Percentiles rank a stretch among this genome's conserved stretches.
phyloP scores from a whole-genome alignment of 2,888 invertebrate species.

The Platycheirus rosarum region DNA sequence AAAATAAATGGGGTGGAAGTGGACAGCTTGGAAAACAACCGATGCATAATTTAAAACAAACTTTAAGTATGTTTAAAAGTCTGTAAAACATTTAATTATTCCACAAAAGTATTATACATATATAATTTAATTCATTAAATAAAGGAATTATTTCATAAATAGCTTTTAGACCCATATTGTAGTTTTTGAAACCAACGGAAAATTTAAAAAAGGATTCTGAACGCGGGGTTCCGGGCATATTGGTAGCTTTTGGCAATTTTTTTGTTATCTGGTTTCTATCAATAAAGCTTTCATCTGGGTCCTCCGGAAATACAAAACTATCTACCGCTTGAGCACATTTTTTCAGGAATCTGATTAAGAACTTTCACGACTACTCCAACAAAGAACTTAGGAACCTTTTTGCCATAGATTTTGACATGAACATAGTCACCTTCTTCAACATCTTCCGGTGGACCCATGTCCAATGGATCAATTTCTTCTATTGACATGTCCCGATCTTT shows the following conservation, averaged over 20 bases:
- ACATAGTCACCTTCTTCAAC: background rate
- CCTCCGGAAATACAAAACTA: background rate
- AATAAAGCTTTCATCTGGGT: background rate
- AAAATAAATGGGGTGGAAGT: no score
- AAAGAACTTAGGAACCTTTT: background rate
- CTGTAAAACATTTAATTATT: no score
- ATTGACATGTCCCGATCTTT: background rate
- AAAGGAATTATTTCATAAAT: no score
- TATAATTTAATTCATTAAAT: no score
- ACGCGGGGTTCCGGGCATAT: slow-evolving; percentile 6
- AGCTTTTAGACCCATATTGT: no score
- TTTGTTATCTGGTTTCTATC: slow-evolving; percentile 4
- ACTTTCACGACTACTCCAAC: background rate
- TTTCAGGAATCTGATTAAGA: slow-evolving; percentile 1
- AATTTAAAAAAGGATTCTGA: no score
- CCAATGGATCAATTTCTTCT: slow-evolving; percentile 10
- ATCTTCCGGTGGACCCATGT: background rate
- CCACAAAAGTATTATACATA: no score
- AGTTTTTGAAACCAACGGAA: no score
- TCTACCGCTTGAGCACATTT: background rate
- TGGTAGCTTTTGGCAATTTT: background rate
- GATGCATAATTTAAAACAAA: no score
- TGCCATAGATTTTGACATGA: background rate
- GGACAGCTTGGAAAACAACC: no score
- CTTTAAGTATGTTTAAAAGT: no score